Evolutionary conservation across 2,797 vertebrate species (phyloP).

Genomic region (Sebastiscus tertius): DNA sequence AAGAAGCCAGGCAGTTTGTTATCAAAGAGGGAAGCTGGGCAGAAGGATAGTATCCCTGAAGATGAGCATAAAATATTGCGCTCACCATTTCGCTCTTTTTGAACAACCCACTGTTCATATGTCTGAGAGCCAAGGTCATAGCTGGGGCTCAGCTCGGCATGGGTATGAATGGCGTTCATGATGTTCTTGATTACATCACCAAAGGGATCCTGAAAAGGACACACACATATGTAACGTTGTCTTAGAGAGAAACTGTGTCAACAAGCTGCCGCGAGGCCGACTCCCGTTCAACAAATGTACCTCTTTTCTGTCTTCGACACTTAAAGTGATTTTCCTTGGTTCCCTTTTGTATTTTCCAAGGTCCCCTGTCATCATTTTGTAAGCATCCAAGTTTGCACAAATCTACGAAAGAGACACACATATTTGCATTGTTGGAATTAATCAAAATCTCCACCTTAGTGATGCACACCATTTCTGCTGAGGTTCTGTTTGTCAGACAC

Average conservation of each 20-base stretch:
- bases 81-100: slow-evolving; percentile 88
- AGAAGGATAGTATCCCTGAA: background rate
- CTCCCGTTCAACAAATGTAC: slow-evolving; percentile 64
- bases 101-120: slow-evolving; percentile 95
- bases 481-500: background rate
- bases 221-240: background rate
- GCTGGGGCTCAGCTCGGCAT: slow-evolving; percentile 83
- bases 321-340: slow-evolving; percentile 84
- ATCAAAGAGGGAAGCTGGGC: background rate
- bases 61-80: background rate
- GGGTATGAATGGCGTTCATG: slow-evolving; percentile 89
- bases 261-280: background rate
- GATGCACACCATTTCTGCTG: background rate
- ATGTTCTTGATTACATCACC: slow-evolving; percentile 90
- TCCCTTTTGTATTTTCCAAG: slow-evolving; percentile 83
- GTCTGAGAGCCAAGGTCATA: slow-evolving; percentile 91
- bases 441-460: slow-evolving; percentile 10
- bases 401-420: slow-evolving; percentile 83
- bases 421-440: background rate
- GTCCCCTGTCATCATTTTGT: slow-evolving; percentile 88
- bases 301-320: slow-evolving; percentile 85
- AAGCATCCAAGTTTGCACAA: slow-evolving; percentile 94
- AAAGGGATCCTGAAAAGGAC: slow-evolving; percentile 90
- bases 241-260: background rate
- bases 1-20: background rate